Percentiles rank a stretch among this genome's conserved stretches.
These are phyloP conservation scores for Sebastolobus altivelis DNA, from an alignment of 2,797 vertebrate species.

Conservation along the genomic window DNA sequence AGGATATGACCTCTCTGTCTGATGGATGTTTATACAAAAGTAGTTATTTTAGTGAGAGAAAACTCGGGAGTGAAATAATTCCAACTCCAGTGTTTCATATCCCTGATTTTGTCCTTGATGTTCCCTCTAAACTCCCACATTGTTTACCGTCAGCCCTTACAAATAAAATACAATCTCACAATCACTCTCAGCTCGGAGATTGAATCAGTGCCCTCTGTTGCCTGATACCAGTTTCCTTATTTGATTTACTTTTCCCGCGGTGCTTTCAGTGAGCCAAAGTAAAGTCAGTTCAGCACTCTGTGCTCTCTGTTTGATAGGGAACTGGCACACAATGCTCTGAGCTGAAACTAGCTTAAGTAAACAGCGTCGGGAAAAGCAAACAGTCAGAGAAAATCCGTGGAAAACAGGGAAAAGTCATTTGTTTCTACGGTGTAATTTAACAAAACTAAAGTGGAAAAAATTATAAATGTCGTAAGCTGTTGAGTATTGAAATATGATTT, in stretches of 20 bases:
- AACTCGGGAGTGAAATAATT: conserved; percentile 1
- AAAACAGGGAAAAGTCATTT: conserved; percentile 4
- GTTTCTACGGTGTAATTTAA: conserved; percentile 19
- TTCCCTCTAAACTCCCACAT: neutral
- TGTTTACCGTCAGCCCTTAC: conserved; percentile 15
- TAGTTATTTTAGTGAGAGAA: conserved; percentile 10
- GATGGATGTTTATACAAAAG: conserved; percentile 7
- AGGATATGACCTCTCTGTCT: neutral
- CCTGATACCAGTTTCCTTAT: conserved; percentile 34
- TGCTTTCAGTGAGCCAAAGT: conserved; percentile 40
- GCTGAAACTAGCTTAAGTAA: conserved; percentile 71
- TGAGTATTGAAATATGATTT: neutral
- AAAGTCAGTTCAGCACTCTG: conserved; percentile 28
- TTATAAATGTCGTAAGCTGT: neutral
- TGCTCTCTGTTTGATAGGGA: conserved; percentile 48
- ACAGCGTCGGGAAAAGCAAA: conserved; percentile 62
- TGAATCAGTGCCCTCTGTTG: conserved; percentile 38
- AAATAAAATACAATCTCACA: conserved; percentile 7
- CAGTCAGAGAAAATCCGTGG: conserved; percentile 56
- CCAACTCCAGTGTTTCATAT: neutral
- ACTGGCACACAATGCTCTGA: conserved; percentile 44
- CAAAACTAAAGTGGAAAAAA: neutral
- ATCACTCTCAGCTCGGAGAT: conserved; percentile 14
- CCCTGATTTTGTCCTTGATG: neutral
- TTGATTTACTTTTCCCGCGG: conserved; percentile 48